phyloP scores from a whole-genome alignment of 2,797 vertebrate genomes.

The Acrocephalus scirpaceus region DNA sequence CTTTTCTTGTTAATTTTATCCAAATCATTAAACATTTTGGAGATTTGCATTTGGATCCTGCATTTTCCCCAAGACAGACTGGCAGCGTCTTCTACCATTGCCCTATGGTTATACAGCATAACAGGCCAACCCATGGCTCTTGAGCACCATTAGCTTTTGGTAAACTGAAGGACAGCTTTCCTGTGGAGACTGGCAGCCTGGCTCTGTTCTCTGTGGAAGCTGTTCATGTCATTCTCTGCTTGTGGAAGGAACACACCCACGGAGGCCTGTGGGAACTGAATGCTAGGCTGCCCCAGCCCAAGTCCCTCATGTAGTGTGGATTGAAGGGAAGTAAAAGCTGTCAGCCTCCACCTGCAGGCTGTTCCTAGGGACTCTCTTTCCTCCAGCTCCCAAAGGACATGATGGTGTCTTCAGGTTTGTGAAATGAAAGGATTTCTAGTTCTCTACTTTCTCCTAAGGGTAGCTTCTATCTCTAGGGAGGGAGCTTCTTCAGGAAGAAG shows the following conservation, averaged over 20 bases:
- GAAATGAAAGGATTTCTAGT: neutral
- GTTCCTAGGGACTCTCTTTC: neutral
- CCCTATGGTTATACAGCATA: neutral
- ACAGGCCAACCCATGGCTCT: accelerated
- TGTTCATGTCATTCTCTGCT: neutral
- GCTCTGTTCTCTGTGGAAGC: neutral
- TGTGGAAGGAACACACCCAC: neutral
- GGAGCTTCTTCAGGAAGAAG: neutral
- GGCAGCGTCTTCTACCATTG: neutral
- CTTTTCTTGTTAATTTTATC: neutral
- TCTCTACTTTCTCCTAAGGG: neutral
- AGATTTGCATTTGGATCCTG: neutral
- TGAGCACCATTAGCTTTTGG: neutral
- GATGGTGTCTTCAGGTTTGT: neutral
- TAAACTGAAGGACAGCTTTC: neutral
- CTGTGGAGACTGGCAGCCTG: neutral
- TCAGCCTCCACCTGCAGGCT: neutral
- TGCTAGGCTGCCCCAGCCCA: neutral
- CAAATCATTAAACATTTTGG: neutral
- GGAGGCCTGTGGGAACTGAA: neutral
- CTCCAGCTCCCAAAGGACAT: neutral
- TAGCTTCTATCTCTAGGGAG: neutral
- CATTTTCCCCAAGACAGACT: neutral
- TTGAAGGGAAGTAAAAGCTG: neutral
- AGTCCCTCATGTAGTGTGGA: neutral